Evolutionary conservation across 2,113 vertebrate genomes (phyloP).

Genomic region (Pteronura brasiliensis): DNA sequence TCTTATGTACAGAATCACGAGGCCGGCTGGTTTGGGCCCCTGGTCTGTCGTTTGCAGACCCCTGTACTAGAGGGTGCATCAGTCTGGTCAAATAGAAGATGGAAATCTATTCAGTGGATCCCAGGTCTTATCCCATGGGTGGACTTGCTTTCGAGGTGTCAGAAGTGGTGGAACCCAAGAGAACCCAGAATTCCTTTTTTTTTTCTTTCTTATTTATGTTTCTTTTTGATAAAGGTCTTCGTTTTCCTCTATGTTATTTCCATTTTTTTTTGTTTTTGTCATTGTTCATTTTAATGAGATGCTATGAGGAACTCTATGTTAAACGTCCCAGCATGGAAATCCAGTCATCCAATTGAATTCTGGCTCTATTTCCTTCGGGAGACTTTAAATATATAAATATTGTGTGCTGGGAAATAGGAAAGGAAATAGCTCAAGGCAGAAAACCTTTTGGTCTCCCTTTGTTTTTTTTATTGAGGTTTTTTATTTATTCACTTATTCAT

Average conservation of each 20-base stretch:
- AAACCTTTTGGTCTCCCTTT: background rate
- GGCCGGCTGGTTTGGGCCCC: too few species aligned
- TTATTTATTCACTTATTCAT: background rate
- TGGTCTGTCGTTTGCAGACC: too few species aligned
- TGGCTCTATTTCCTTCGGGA: background rate
- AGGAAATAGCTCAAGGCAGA: background rate
- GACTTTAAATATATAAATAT: background rate
- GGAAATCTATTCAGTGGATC: too few species aligned
- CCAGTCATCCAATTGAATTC: background rate
- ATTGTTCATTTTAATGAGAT: background rate
- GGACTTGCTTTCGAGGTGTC: background rate
- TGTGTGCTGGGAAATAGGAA: background rate
- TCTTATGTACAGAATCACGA: too few species aligned
- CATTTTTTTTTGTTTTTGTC: background rate
- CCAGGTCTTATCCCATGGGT: background rate
- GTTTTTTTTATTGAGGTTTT: background rate
- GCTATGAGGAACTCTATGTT: background rate
- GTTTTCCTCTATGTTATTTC: conserved; percentile 28
- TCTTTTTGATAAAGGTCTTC: background rate
- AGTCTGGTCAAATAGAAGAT: too few species aligned
- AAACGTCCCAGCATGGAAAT: background rate
- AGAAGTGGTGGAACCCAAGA: background rate
- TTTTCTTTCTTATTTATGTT: background rate
- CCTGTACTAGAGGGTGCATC: too few species aligned
- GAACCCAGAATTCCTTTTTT: background rate